Evolutionary conservation across 2,113 vertebrate species (phyloP).

Genomic region (Anguilla japonica): DNA sequence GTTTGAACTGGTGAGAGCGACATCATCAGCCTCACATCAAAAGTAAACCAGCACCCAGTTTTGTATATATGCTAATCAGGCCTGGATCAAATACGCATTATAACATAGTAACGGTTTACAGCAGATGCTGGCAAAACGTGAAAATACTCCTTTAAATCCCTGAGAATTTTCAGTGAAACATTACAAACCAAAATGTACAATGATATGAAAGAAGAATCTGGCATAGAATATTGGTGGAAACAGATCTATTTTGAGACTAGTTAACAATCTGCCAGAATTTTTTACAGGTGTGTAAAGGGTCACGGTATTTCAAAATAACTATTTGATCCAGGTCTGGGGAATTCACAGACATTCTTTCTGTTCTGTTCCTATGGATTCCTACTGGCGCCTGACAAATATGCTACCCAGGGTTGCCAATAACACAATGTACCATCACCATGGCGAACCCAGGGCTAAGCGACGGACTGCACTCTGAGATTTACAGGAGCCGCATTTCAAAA

Average conservation of each 20-base stretch:
- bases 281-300: neutral
- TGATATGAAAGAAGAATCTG: too few species aligned
- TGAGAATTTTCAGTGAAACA: too few species aligned
- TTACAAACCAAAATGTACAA: too few species aligned
- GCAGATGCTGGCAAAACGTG: too few species aligned
- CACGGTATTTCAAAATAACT: neutral
- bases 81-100: neutral
- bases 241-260: too few species aligned
- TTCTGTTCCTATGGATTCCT: neutral
- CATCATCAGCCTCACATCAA: neutral
- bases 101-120: too few species aligned
- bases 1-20: neutral
- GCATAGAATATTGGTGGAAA: too few species aligned
- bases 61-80: neutral
- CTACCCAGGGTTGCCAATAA: neutral
- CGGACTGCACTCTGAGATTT: neutral
- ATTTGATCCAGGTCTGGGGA: neutral
- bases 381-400: neutral
- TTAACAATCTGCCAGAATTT: too few species aligned
- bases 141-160: too few species aligned
- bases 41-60: neutral
- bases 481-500: neutral
- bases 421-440: slow-evolving; percentile 2
- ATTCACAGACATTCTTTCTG: neutral
- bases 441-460: neutral